phyloP scores from a whole-genome alignment of 2,888 invertebrate species.

The Drosophila acutilabella region DNA sequence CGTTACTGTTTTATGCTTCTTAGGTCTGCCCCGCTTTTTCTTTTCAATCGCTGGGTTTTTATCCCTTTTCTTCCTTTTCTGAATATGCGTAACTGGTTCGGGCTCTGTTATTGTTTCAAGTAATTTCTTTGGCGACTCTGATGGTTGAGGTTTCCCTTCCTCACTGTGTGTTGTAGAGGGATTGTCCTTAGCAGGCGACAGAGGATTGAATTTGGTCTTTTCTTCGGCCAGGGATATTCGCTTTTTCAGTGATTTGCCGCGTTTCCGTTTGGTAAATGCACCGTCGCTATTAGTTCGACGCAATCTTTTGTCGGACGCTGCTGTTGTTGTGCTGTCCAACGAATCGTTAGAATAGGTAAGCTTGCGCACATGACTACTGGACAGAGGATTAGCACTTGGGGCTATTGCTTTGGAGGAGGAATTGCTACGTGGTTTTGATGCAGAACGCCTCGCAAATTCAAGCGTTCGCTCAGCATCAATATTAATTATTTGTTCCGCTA shows the following conservation, averaged over 20 bases:
- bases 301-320: not conserved
- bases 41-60: not conserved
- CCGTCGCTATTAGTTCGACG: conserved; percentile 52
- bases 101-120: not conserved
- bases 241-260: conserved; percentile 2
- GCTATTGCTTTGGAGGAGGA: conserved; percentile 37
- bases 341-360: conserved; percentile 62
- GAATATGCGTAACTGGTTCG: not conserved
- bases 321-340: conserved; percentile 25
- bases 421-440: conserved; percentile 53
- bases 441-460: conserved; percentile 62
- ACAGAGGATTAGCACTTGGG: not conserved
- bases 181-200: not conserved
- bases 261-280: conserved; percentile 20
- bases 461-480: conserved; percentile 65
- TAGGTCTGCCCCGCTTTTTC: conserved; percentile 10
- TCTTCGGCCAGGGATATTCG: conserved; percentile 43
- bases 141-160: not conserved
- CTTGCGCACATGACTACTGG: conserved; percentile 59
- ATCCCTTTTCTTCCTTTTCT: too few species aligned
- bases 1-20: not conserved
- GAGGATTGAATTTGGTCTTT: not conserved
- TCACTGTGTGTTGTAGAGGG: not conserved
- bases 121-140: conserved; percentile 1
- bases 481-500: conserved; percentile 59